These are phyloP conservation scores for Parthenolecanium corni DNA, from an alignment of 2,888 invertebrate genomes.

Conservation along the genomic window DNA sequence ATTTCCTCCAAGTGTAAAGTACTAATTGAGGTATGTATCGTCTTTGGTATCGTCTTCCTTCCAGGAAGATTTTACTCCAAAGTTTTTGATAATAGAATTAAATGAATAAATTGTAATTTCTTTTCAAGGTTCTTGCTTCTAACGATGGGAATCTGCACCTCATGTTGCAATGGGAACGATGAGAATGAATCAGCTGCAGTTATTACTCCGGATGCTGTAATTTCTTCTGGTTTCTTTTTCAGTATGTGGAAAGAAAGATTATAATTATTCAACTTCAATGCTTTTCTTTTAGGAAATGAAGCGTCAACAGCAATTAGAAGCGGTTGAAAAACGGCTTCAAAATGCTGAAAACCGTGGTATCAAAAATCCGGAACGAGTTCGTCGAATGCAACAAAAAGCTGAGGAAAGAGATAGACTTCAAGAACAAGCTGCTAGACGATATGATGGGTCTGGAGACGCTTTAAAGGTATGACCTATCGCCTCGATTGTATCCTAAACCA, in stretches of 20 bases:
- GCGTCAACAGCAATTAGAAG: conserved; percentile 49
- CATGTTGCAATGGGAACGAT: too few relatives aligned
- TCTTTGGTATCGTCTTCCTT: too few relatives aligned
- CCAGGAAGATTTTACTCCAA: too few relatives aligned
- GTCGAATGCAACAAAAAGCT: conserved; percentile 47
- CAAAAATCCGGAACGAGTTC: conserved; percentile 50
- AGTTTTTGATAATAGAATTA: too few relatives aligned
- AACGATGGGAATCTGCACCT: neutral
- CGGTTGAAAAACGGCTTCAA: conserved; percentile 52
- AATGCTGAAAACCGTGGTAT: conserved; percentile 52
- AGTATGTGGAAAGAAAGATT: neutral
- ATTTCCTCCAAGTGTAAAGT: too few relatives aligned
- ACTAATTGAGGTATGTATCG: too few relatives aligned
- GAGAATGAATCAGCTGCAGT: too few relatives aligned
- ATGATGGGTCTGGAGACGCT: conserved; percentile 30
- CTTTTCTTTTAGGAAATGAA: conserved; percentile 2
- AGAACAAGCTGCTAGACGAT: conserved; percentile 42
- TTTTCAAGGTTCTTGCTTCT: neutral
- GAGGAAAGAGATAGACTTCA: conserved; percentile 43
- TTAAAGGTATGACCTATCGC: conserved; percentile 34
- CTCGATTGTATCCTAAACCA: too few relatives aligned
- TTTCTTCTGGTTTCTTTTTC: neutral
- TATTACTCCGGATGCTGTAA: neutral
- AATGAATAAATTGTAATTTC: neutral
- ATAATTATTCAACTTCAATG: neutral